phyloP scores from a whole-genome alignment of 2,888 invertebrate species.

The Acheta domesticus region DNA sequence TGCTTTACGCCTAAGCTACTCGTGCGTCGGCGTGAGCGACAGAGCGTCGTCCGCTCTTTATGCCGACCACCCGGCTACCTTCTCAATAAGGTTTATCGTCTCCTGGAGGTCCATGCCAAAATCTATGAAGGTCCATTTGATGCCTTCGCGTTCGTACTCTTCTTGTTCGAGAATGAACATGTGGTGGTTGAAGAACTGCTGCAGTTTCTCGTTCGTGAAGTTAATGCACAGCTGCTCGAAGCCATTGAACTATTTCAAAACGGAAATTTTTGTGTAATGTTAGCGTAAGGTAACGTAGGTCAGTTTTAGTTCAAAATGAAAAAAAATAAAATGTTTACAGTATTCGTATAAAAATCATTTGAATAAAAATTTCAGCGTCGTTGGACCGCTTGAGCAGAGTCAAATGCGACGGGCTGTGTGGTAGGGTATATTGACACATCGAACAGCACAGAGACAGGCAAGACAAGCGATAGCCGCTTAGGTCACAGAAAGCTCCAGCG shows the following conservation, averaged over 20 bases:
- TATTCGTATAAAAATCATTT: neutral
- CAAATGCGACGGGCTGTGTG: neutral
- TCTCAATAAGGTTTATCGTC: conserved; percentile 76
- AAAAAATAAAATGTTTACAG: neutral
- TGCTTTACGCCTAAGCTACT: neutral
- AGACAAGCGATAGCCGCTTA: neutral
- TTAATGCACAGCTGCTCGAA: conserved; percentile 93
- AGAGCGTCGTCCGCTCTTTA: neutral
- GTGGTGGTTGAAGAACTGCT: conserved; percentile 91
- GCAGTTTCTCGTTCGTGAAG: conserved; percentile 88
- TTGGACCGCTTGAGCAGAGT: neutral
- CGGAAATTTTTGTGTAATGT: neutral
- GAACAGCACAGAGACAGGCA: conserved; percentile 1
- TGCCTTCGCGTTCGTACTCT: conserved; percentile 86
- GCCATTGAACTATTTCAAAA: conserved; percentile 56
- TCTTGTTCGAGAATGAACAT: conserved; percentile 94
- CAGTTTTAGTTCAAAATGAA: neutral
- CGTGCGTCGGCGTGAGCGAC: neutral
- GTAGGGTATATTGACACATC: neutral
- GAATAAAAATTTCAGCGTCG: neutral
- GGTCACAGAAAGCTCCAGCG: neutral
- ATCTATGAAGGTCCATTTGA: conserved; percentile 90
- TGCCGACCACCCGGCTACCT: conserved; percentile 51
- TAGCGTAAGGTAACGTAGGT: too few relatives aligned
- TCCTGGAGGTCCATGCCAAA: conserved; percentile 87